These are phyloP conservation scores for Glaucopsyche alexis DNA, from an alignment of 2,888 invertebrate genomes.

Conservation along the genomic window DNA sequence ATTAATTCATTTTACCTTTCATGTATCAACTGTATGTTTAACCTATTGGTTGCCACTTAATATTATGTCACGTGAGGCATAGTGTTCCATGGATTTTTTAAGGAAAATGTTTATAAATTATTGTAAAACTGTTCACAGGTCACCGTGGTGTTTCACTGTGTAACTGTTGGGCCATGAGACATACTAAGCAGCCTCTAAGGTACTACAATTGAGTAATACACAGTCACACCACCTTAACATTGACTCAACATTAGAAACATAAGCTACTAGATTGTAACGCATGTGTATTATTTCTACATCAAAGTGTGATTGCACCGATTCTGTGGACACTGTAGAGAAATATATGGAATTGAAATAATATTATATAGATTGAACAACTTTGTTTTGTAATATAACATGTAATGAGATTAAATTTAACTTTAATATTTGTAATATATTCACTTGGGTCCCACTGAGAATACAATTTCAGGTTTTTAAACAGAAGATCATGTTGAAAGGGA, in stretches of 20 bases:
- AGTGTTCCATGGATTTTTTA: too few relatives aligned
- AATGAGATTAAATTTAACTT: constrained; percentile 22
- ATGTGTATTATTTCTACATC: constrained; percentile 6
- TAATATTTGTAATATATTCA: background rate
- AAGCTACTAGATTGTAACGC: constrained; percentile 17
- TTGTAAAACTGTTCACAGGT: constrained; percentile 4
- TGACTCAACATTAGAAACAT: constrained; percentile 7
- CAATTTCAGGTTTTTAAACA: constrained; percentile 8
- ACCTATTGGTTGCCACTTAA: too few relatives aligned
- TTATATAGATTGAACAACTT: constrained; percentile 1
- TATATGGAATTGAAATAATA: constrained; percentile 3
- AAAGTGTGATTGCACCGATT: constrained; percentile 3
- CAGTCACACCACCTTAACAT: constrained; percentile 26
- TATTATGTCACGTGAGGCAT: too few relatives aligned
- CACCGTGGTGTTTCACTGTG: background rate
- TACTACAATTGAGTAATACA: constrained; percentile 30
- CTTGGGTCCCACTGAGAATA: constrained; percentile 6
- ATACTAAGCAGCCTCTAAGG: constrained; percentile 26
- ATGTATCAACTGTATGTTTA: too few relatives aligned
- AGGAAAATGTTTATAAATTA: too few relatives aligned
- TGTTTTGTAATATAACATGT: background rate
- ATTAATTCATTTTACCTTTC: too few relatives aligned
- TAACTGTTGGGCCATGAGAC: background rate
- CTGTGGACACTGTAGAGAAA: constrained; percentile 15
- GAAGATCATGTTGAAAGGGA: background rate